phyloP scores from a whole-genome alignment of 2,113 vertebrate species.

The Promerops cafer region DNA sequence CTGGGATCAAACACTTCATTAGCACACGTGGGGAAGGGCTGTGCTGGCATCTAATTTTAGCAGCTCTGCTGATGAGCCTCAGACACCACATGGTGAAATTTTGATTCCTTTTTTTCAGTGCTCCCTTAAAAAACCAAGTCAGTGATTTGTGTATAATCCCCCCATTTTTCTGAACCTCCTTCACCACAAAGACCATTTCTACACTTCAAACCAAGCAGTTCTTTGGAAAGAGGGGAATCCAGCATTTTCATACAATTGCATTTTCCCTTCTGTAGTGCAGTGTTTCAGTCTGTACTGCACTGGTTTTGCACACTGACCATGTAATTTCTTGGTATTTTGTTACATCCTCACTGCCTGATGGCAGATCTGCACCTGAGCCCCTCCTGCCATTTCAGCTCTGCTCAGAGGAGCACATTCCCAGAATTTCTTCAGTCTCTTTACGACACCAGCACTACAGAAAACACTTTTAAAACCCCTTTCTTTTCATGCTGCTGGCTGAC shows the following conservation, averaged over 20 bases:
- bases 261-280: not conserved
- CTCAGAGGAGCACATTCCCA: not conserved
- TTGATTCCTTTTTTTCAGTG: not conserved
- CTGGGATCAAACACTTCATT: not conserved
- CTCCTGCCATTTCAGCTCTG: not conserved
- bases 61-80: not conserved
- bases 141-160: not conserved
- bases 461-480: not conserved
- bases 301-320: not conserved
- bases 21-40: not conserved
- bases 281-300: not conserved
- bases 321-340: not conserved
- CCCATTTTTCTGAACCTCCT: not conserved
- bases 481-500: not conserved
- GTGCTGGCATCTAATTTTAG: not conserved
- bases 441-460: not conserved
- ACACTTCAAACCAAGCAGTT: not conserved
- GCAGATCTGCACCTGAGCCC: not conserved
- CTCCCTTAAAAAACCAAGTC: not conserved
- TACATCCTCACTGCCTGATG: not conserved
- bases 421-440: not conserved
- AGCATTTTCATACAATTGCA: not conserved
- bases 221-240: not conserved
- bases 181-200: not conserved
- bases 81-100: not conserved